Percentiles rank a stretch among this genome's conserved stretches.
Evolutionary conservation across 2,888 invertebrate genomes (phyloP).

Genomic region (Thysanoteuthis rhombus): DNA sequence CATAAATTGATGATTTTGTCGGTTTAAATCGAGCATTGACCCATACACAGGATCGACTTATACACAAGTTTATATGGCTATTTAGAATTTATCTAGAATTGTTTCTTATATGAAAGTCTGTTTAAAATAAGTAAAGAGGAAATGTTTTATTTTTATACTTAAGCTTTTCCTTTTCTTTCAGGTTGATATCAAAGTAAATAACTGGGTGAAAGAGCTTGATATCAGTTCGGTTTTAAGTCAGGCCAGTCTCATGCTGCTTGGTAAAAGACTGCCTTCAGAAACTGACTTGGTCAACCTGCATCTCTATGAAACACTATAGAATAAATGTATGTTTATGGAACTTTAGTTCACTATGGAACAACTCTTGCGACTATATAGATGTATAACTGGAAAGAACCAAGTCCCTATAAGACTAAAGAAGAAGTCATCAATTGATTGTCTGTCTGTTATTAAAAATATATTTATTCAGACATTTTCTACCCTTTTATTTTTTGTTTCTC

Average conservation of each 20-base stretch:
- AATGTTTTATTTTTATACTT: neutral
- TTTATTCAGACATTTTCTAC: neutral
- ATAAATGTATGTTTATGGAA: neutral
- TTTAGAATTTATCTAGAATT: too few species aligned
- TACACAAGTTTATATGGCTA: too few species aligned
- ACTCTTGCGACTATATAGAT: neutral
- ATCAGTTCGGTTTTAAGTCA: neutral
- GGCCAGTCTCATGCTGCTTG: neutral
- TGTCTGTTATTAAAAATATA: neutral
- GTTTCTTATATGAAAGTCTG: too few species aligned
- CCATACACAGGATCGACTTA: too few species aligned
- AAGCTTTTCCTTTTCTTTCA: neutral
- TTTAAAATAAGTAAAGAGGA: too few species aligned
- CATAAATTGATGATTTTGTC: too few species aligned
- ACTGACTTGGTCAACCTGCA: constrained; percentile 17
- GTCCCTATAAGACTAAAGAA: neutral
- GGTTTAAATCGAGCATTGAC: too few species aligned
- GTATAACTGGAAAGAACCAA: neutral
- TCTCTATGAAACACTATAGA: constrained; percentile 16
- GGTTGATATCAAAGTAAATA: neutral
- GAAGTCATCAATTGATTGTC: neutral
- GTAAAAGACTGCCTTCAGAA: constrained; percentile 21
- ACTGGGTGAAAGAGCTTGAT: constrained; percentile 13
- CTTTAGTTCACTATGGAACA: neutral
- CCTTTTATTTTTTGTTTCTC: too few species aligned